Evolutionary conservation across 2,888 invertebrate genomes (phyloP).

Genomic region (Agrilus mali): DNA sequence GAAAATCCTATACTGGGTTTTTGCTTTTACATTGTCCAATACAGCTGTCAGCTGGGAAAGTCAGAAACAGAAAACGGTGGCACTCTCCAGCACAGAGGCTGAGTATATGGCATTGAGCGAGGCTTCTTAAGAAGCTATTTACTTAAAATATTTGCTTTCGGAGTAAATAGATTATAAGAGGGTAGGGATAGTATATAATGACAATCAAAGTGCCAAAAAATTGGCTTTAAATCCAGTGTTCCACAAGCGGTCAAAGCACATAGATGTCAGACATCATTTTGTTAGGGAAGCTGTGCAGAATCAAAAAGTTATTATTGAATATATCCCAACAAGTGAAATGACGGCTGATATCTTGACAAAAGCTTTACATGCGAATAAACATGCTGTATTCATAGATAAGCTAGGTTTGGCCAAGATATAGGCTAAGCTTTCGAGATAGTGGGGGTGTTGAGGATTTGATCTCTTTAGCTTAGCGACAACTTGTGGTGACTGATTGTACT

Average conservation of each 20-base stretch:
- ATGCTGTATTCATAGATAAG: no score
- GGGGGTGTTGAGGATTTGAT: no score
- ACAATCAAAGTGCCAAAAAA: slow-evolving; percentile 1
- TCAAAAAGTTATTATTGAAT: no score
- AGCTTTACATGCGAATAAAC: no score
- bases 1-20: slow-evolving; percentile 29
- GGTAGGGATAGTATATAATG: not conserved
- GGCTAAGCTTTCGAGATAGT: no score
- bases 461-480: no score
- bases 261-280: no score
- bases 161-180: not conserved
- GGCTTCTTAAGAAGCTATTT: slow-evolving; percentile 15
- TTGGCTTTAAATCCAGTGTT: slow-evolving; percentile 1
- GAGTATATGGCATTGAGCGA: slow-evolving; percentile 20
- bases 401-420: no score
- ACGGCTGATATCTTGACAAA: no score
- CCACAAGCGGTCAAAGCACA: slow-evolving; percentile 10
- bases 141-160: slow-evolving; percentile 1
- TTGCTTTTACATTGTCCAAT: slow-evolving; percentile 16
- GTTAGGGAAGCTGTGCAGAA: slow-evolving; percentile 11
- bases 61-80: slow-evolving; percentile 21
- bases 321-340: no score
- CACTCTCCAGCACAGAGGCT: no score
- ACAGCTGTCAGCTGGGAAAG: slow-evolving; percentile 19
- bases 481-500: no score